Evolutionary conservation across 2,797 vertebrate species (phyloP).

Genomic region (Molossus alvarezi): DNA sequence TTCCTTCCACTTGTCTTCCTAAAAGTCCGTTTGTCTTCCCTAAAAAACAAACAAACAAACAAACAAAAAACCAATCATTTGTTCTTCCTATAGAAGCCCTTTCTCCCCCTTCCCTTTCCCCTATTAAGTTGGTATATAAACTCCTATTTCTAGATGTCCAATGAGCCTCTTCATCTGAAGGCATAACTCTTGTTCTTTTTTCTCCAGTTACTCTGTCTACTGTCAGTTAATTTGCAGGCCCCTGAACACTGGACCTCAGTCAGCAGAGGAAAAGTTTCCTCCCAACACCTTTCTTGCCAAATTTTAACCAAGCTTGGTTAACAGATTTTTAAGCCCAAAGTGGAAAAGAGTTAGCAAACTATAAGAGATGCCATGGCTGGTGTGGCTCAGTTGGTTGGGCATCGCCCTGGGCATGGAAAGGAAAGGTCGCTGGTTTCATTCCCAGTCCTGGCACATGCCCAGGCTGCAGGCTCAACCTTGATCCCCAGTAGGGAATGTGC

Average conservation of each 20-base stretch:
- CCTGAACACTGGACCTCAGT: background rate
- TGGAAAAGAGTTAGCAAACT: background rate
- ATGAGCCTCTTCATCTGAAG: background rate
- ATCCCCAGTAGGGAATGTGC: too few species aligned
- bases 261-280: background rate
- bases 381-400: too few species aligned
- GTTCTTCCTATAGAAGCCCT: background rate
- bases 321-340: background rate
- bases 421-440: too few species aligned
- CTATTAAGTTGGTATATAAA: background rate
- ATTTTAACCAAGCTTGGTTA: background rate
- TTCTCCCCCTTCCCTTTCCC: background rate
- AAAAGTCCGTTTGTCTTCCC: background rate
- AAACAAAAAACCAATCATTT: background rate
- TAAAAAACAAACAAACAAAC: background rate
- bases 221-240: background rate
- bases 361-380: background rate
- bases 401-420: too few species aligned
- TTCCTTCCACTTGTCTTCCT: background rate
- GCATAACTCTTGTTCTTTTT: background rate
- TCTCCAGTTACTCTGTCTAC: background rate
- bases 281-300: background rate
- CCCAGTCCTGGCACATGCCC: too few species aligned
- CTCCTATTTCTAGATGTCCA: background rate
- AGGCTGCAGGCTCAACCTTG: too few species aligned